Percentiles rank a stretch among this genome's conserved stretches.
Conservation (phyloP, 1,140 invertebrate species). For the Alviniconcha marisindica region DNA sequence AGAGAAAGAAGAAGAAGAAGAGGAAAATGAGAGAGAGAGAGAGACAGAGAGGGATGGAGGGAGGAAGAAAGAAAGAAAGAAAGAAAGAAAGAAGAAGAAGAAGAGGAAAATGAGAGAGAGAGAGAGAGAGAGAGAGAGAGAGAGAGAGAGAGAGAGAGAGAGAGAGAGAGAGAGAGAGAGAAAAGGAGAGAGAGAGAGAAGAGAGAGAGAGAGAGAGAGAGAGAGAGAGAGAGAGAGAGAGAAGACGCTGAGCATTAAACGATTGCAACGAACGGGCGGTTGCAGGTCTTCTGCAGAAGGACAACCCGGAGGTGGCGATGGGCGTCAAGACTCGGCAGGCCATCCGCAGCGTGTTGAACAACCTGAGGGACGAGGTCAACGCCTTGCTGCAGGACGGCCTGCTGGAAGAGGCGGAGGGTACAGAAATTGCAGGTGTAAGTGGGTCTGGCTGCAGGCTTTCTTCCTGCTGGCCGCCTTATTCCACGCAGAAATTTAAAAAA, state of each 20-base stretch:
- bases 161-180: neutral
- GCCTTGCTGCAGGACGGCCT: conserved; percentile 74
- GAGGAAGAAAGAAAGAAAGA: no score
- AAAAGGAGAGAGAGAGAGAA: neutral
- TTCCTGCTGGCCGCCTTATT: no score
- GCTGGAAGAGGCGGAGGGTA: conserved; percentile 72
- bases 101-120: neutral
- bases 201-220: neutral
- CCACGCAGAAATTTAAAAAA: no score
- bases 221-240: neutral
- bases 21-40: neutral
- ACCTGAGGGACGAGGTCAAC: conserved; percentile 71
- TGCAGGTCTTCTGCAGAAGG: conserved; percentile 73
- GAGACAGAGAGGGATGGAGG: no score
- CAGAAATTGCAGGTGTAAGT: conserved; percentile 67
- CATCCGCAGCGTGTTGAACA: conserved; percentile 76
- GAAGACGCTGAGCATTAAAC: neutral
- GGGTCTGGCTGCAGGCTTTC: neutral
- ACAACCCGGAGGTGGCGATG: conserved; percentile 76
- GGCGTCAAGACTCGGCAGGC: conserved; percentile 78
- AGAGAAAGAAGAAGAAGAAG: neutral
- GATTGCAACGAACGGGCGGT: no score
- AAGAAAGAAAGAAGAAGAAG: neutral
- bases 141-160: conserved; percentile 7
- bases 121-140: neutral